Conservation (phyloP, 2,113 vertebrate species). For the Cettia cetti region DNA sequence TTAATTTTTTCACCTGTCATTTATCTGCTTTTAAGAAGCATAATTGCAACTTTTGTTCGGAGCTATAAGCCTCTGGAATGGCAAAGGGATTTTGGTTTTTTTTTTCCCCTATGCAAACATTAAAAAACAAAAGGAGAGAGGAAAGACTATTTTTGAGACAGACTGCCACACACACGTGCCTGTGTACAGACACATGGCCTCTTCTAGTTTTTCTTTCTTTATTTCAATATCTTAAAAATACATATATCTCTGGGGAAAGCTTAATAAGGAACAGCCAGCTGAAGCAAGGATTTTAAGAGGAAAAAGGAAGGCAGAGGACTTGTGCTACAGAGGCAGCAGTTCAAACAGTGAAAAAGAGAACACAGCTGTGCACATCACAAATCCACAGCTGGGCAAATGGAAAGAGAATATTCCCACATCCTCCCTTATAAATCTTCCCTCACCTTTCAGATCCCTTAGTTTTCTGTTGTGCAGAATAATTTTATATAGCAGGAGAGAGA, state of each 20-base stretch:
- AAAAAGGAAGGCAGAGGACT: background rate
- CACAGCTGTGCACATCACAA: constrained; percentile 46
- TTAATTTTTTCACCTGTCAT: constrained; percentile 58
- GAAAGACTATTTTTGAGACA: background rate
- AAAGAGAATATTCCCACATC: constrained; percentile 28
- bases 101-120: constrained; percentile 16
- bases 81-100: background rate
- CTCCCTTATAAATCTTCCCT: constrained; percentile 31
- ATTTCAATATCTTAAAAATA: constrained; percentile 45
- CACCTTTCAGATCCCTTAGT: constrained; percentile 17
- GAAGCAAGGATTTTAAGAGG: constrained; percentile 24
- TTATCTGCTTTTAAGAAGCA: constrained; percentile 46
- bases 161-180: background rate
- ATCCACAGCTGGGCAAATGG: constrained; percentile 37
- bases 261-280: constrained; percentile 27
- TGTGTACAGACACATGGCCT: background rate
- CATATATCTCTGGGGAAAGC: background rate
- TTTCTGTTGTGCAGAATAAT: constrained; percentile 32
- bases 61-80: constrained; percentile 42
- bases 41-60: constrained; percentile 64
- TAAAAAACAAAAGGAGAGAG: background rate
- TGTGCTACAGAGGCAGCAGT: background rate
- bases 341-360: constrained; percentile 40
- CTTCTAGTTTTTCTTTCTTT: background rate
- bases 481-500: background rate